Evolutionary conservation across 1,140 invertebrate genomes (phyloP).

Genomic region (Aphelenchoides avenae): DNA sequence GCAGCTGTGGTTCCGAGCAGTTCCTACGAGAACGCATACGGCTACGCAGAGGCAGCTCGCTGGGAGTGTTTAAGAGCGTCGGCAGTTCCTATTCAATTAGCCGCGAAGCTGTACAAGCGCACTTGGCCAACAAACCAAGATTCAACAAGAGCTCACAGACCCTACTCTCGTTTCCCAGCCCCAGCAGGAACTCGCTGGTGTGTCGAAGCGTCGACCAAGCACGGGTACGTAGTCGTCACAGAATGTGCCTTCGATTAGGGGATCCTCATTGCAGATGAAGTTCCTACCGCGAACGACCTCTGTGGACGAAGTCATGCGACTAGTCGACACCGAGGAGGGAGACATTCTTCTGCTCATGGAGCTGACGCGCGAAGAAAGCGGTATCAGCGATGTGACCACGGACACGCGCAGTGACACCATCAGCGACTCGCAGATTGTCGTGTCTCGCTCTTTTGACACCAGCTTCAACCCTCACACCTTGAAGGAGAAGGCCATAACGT

Average conservation of each 20-base stretch:
- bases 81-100: conserved; percentile 28
- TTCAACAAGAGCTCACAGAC: conserved; percentile 36
- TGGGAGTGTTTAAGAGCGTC: conserved; percentile 17
- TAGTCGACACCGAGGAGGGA: conserved; percentile 52
- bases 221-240: conserved; percentile 24
- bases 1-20: not conserved
- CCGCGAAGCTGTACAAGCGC: conserved; percentile 33
- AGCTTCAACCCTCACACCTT: conserved; percentile 22
- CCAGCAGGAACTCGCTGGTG: conserved; percentile 26
- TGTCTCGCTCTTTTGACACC: conserved; percentile 45
- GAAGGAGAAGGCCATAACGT: not conserved
- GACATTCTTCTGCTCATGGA: conserved; percentile 44
- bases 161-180: conserved; percentile 43
- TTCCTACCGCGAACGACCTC: conserved; percentile 39
- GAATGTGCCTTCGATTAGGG: too few species aligned
- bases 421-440: conserved; percentile 27
- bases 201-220: conserved; percentile 14
- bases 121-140: conserved; percentile 6
- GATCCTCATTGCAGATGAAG: conserved; percentile 42
- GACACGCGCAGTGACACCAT: conserved; percentile 22
- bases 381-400: conserved; percentile 18
- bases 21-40: not conserved
- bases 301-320: conserved; percentile 50
- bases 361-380: conserved; percentile 33
- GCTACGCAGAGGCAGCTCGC: conserved; percentile 12